Evolutionary conservation across 2,797 vertebrate genomes (phyloP), one percentile per base, ranked within the genome.

Genomic region (Lepus oiostolus): DNA sequence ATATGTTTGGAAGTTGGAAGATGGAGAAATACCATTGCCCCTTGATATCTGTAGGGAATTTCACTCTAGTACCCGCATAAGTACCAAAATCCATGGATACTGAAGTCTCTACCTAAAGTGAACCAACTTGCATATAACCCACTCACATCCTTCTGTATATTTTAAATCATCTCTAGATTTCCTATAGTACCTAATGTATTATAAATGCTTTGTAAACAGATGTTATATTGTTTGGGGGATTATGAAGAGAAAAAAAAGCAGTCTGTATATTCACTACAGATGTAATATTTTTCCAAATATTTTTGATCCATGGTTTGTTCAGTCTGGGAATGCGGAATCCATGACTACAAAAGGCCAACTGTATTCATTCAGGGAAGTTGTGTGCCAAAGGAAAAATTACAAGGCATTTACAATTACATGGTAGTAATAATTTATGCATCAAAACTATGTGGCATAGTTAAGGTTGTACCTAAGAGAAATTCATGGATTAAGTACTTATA

Each of bases 341-440:
- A 72, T 7, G 10, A 21, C 35, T 54, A 14, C 38, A 10, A 24
- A 71, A 26, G 54, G 5, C 65, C 17, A 11, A 52, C 77, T 76
- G 0, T 26, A 22, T 72, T 42, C 19, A 72, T 85, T 19, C 54
- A 85, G 50, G 26, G 77, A 82, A 85, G 30, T 72, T 24, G 26
- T 62, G 26, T 85, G 24, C 85, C 84, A 62, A 75, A 74, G 68
- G 26, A 90, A 30, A 94, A 96, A 85, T 79, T 26, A 81, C 54
- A 47, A 71, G 17, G 24, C 60, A 26, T 83, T 89, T 90, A 81
- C 81, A 70, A 42, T 5, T 77, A 12, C 21, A 54, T 76, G 35
- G 26, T 54, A 77, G 22, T 74, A 74, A 62, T 63, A 79, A 19
- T 72, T 83, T 83, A 12, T 85, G 26, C 24, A 72, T 60, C 74